A percentile compares a stretch with the other conserved stretches of the same genome.
phyloP scores from a whole-genome alignment of 2,888 invertebrate species.

The Drosophila villosipedis region DNA sequence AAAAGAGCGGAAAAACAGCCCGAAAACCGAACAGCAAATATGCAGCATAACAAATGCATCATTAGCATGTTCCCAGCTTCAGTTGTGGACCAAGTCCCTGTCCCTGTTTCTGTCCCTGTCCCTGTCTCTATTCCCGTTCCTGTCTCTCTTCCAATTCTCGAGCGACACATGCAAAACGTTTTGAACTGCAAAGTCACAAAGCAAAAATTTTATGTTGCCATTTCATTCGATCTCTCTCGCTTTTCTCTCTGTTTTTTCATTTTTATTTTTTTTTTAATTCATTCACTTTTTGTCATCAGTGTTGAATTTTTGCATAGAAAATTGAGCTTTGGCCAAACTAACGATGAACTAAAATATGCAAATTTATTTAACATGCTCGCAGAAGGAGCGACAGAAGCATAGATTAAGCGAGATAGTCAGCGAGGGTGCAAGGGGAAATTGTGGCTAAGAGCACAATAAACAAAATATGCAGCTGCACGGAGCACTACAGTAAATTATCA shows the following conservation, averaged over 20 bases:
- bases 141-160: background rate
- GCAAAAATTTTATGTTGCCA: constrained; percentile 50
- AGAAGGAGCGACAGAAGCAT: constrained; percentile 21
- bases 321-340: constrained; percentile 83
- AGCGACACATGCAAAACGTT: constrained; percentile 48
- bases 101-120: background rate
- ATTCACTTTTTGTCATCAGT: constrained; percentile 69
- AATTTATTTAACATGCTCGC: constrained; percentile 77
- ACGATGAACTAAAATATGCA: constrained; percentile 76
- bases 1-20: constrained; percentile 14
- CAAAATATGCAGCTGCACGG: constrained; percentile 45
- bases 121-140: background rate
- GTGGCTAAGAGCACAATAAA: constrained; percentile 5
- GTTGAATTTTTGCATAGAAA: constrained; percentile 73
- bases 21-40: constrained; percentile 44
- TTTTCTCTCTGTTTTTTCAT: constrained; percentile 13
- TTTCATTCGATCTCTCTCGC: constrained; percentile 2
- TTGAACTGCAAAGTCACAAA: constrained; percentile 55
- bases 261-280: constrained; percentile 59
- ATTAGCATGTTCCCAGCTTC: constrained; percentile 61
- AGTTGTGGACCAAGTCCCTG: background rate
- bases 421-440: background rate
- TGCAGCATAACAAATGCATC: constrained; percentile 72
- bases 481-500: constrained; percentile 51
- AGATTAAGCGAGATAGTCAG: constrained; percentile 17